Evolutionary conservation across 1,140 invertebrate species (phyloP).

Genomic region (Papilio aristodemus): DNA sequence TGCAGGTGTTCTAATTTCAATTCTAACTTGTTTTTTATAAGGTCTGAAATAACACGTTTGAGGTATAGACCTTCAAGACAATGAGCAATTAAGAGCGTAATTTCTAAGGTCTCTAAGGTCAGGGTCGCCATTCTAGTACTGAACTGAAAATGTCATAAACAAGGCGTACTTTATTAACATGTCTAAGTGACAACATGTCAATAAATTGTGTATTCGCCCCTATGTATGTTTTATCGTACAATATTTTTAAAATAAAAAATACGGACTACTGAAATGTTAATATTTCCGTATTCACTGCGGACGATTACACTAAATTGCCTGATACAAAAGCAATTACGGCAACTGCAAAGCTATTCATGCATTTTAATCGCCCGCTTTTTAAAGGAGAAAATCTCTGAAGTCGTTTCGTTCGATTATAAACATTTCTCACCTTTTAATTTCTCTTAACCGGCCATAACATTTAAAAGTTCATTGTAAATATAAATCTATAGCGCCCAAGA

Average conservation of each 20-base stretch:
- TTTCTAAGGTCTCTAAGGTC: conserved; percentile 20
- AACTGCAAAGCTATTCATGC: conserved; percentile 3
- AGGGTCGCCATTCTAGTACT: neutral
- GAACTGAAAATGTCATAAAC: neutral
- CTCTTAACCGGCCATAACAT: neutral
- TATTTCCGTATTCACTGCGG: neutral
- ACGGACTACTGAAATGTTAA: no score
- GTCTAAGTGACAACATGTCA: no score
- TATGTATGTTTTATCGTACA: neutral
- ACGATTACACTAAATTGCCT: conserved; percentile 1
- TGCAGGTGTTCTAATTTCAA: neutral
- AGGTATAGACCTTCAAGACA: neutral
- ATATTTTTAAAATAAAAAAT: no score
- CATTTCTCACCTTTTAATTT: neutral
- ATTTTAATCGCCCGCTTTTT: conserved; percentile 2
- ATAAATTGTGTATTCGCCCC: no score
- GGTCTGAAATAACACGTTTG: conserved; percentile 9
- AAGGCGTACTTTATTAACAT: no score
- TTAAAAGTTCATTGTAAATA: neutral
- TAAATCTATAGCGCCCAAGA: no score
- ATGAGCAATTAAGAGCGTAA: conserved; percentile 16
- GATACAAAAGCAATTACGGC: conserved; percentile 19
- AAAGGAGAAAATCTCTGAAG: neutral
- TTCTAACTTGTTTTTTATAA: neutral
- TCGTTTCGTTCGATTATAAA: neutral